These are phyloP conservation scores for Lates japonicus DNA, from an alignment of 2,797 vertebrate genomes.

Conservation along the genomic window DNA sequence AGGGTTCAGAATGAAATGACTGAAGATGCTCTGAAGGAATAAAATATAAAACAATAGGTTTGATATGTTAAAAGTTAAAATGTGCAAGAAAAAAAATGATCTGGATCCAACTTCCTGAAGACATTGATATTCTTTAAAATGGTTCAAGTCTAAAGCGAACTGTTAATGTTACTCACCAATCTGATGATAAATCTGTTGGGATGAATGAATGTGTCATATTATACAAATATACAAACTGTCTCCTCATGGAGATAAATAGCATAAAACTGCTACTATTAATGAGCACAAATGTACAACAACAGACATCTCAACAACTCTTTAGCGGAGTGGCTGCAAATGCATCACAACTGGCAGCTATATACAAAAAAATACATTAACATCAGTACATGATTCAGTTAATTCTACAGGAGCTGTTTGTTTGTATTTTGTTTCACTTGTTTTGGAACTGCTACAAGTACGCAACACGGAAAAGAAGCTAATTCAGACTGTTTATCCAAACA, in stretches of 20 bases:
- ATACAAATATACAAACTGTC: too few relatives aligned
- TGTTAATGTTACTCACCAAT: too few relatives aligned
- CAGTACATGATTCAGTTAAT: background rate
- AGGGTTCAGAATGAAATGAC: background rate
- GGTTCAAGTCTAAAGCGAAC: background rate
- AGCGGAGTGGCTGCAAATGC: too few relatives aligned
- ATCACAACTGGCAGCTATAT: background rate
- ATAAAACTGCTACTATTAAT: too few relatives aligned
- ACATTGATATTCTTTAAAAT: background rate
- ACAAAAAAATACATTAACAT: background rate
- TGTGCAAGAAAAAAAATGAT: background rate
- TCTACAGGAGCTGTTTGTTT: background rate
- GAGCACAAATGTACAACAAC: background rate
- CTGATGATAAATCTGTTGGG: background rate
- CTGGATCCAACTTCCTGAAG: background rate
- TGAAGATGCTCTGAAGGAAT: background rate
- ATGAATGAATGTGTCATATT: too few relatives aligned
- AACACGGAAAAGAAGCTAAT: background rate
- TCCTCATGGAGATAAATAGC: too few relatives aligned
- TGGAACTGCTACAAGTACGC: too few relatives aligned
- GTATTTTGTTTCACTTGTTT: background rate
- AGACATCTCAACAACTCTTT: background rate
- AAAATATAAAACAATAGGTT: background rate
- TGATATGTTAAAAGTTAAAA: background rate
- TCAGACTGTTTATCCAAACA: background rate